Evolutionary conservation across 2,113 vertebrate genomes (phyloP), one percentile per base, ranked within the genome.

Genomic region (Salminus brasiliensis): DNA sequence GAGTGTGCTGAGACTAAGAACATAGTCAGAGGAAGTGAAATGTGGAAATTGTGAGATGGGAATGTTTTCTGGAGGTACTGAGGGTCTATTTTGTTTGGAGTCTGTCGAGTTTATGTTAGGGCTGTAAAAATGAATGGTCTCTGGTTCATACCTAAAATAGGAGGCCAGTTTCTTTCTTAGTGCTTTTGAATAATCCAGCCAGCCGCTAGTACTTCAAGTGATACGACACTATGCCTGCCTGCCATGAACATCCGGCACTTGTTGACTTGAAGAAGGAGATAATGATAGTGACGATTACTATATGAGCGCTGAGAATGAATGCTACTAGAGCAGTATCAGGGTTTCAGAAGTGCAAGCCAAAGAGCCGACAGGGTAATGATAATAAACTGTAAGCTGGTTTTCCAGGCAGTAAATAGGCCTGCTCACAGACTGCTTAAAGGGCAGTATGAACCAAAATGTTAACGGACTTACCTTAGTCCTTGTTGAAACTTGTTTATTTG

Each of bases 111-210:
- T 60, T 82, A 72, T 77, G 66, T 77, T 77, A 72, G 67, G 32
- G 57, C 59, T 72, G 67, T 76, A 67, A 66, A 77, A 77, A 77
- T 72, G 52, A 71, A 70, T 59, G 27, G 68, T 34, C 68, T 72
- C 59, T 55, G 74, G 15, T 30, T 77, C 68, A 77, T 59, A 72
- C 68, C 47, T 72, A 65, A 32, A 53, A 66, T 27, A 57, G 62
- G 41, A 77, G 45, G 70, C 18, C 59, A 27, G 25, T 85, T 78
- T 49, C 66, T n/a, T 36, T 75, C 25, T 81, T 66, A 49, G 67
- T 65, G 63, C 68, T 62, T 69, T 69, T 39, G 55, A 55, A 36
- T 53, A 72, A 45, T 49, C 23, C 72, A 69, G 43, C 53, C 66
- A 53, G 55, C 25, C 45, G 32, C 30, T 39, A 47, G 47, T n/a